Conservation (phyloP, 2,113 vertebrate species). For the Gymnobelideus leadbeateri region DNA sequence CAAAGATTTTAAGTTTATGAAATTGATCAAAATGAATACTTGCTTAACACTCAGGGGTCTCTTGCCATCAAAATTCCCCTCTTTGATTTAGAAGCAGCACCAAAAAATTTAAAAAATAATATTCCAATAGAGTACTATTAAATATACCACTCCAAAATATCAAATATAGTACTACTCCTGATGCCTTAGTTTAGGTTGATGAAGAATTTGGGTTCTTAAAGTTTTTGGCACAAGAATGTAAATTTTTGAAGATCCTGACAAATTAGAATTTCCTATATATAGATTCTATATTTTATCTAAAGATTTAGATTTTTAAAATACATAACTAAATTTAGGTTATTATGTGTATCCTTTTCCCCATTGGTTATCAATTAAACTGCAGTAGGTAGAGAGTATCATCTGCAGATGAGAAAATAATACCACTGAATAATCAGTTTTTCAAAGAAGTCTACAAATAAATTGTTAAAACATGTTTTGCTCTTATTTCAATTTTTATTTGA, state of each 20-base stretch:
- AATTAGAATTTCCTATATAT: background rate
- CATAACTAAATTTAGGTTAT: background rate
- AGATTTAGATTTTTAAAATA: background rate
- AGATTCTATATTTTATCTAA: background rate
- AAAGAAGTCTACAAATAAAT: background rate
- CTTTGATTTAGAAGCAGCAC: background rate
- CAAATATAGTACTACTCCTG: background rate
- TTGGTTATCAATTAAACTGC: background rate
- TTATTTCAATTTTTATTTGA: background rate
- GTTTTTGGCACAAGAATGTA: background rate
- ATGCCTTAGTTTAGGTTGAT: background rate
- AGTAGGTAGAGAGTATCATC: background rate
- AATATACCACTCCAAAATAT: background rate
- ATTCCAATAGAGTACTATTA: background rate
- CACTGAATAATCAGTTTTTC: background rate
- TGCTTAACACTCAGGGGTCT: background rate
- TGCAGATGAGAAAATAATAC: background rate
- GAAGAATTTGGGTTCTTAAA: background rate
- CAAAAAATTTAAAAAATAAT: background rate
- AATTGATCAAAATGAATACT: background rate
- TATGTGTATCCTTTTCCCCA: background rate
- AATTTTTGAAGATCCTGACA: background rate
- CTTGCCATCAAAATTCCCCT: background rate
- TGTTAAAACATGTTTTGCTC: background rate
- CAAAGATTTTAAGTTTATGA: background rate